Conservation (phyloP, 1,140 invertebrate species). For the Paraescarpia echinospica region DNA sequence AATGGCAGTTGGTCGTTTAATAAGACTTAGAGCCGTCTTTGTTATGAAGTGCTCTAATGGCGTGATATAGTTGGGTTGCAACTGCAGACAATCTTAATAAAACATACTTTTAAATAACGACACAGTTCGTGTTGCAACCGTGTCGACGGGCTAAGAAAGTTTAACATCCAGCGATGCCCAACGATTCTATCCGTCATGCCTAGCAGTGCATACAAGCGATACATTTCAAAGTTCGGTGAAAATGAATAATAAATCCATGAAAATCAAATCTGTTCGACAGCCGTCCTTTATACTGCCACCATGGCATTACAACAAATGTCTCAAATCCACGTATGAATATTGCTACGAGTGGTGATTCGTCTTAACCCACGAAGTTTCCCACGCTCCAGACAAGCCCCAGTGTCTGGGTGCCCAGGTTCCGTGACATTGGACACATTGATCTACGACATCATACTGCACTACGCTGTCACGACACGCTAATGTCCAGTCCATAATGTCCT, state of each 20-base stretch:
- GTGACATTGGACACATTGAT: background rate
- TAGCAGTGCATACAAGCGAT: too few species aligned
- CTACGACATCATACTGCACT: background rate
- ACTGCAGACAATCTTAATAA: too few species aligned
- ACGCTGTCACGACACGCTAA: background rate
- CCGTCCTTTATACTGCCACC: background rate
- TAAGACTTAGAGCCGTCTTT: too few species aligned
- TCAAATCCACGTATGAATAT: background rate
- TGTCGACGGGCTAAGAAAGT: too few species aligned
- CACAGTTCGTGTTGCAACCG: too few species aligned
- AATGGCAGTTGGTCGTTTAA: background rate
- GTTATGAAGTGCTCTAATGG: too few species aligned
- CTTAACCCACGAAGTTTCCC: background rate
- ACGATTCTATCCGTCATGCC: too few species aligned
- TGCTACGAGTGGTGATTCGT: background rate
- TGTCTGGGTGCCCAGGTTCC: background rate
- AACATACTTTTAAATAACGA: too few species aligned
- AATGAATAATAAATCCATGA: background rate
- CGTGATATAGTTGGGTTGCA: too few species aligned
- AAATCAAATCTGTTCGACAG: background rate
- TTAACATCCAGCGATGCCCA: too few species aligned
- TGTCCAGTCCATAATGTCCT: background rate
- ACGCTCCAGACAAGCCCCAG: background rate
- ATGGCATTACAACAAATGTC: background rate
- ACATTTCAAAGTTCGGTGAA: background rate